Evolutionary conservation across 1,140 invertebrate genomes (phyloP), one percentile per base, ranked within the genome.

Genomic region (Rhyacophila brunnea): DNA sequence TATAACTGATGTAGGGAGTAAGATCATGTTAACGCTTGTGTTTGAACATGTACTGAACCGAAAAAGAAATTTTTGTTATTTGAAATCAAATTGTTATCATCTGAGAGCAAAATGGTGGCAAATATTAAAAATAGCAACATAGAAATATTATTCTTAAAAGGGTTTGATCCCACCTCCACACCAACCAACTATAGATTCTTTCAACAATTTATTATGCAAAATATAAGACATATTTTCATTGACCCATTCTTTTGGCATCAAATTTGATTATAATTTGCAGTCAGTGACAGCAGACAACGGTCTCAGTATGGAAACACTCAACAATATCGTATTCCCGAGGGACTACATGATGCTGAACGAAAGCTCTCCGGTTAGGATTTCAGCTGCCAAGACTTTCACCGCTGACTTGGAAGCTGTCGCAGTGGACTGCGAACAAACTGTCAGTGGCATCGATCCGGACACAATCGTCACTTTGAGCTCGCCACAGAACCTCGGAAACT

Each of bases 271-370:
- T n/a, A n/a, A n/a, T n/a, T 69, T 71, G 54, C 49, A 80, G 74
- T 60, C 71, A 46, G 58, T 79, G 20, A 61, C 66, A 32, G 67
- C 72, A 38, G 68, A 71, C 56, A 62, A 67, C 46, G 43, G 64
- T 3, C 40, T 74, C 15, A 60, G 68, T 15, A 66, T 72, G 14
- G 58, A 64, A 13, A 61, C 62, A 20, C 67, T 82, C n/a, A 81
- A 81, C 61, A 60, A 66, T 9, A 54, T 81, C 1, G 69, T 63
- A 53, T 82, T 77, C 64, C 80, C 80, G 0, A 65, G 71, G 10
- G 75, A 78, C 13, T 81, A 70, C 56, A 60, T 81, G 0, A 70
- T 71, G 58, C 66, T 67, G 0, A 69, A 67, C 45, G 68, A 66
- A 28, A 66, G 66, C 6, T 45, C 63, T n/a, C 62, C 68, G 13